Evolutionary conservation across 2,797 vertebrate genomes (phyloP).

Genomic region (Phataginus tetradactyla): DNA sequence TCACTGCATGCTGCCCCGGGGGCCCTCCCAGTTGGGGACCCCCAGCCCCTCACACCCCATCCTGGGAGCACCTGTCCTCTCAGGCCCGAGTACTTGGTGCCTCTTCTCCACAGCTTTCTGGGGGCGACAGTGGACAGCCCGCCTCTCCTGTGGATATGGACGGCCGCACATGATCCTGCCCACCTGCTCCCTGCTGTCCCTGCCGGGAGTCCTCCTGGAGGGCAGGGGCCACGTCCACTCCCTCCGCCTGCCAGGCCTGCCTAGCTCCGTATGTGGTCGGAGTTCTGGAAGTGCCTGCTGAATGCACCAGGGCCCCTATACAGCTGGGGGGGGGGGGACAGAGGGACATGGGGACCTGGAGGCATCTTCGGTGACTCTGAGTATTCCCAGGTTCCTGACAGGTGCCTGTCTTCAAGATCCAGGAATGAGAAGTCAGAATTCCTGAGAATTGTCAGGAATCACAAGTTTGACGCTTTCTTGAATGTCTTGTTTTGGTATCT

Average conservation of each 20-base stretch:
- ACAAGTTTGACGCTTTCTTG: rapidly evolving
- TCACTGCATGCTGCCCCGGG: too few relatives aligned
- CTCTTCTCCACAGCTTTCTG: too few relatives aligned
- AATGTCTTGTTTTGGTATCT: rapidly evolving
- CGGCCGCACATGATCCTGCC: too few relatives aligned
- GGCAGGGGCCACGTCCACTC: rapidly evolving
- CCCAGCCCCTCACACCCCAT: too few relatives aligned
- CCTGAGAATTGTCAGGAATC: rapidly evolving
- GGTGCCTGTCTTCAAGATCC: not conserved
- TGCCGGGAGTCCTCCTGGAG: not conserved
- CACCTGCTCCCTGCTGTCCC: not conserved
- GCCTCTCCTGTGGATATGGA: too few relatives aligned
- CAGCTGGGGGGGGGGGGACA: rapidly evolving
- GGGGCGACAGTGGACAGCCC: rapidly evolving
- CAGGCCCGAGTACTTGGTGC: not conserved
- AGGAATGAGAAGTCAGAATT: not conserved
- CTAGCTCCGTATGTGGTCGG: rapidly evolving
- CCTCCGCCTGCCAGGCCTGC: rapidly evolving
- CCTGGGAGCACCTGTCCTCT: not conserved
- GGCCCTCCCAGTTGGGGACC: too few relatives aligned
- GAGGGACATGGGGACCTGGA: not conserved
- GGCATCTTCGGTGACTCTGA: rapidly evolving
- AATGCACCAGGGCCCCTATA: not conserved
- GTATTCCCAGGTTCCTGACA: not conserved
- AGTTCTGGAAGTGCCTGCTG: not conserved